These are phyloP conservation scores for Agriopis leucophaearia DNA, from an alignment of 2,888 invertebrate genomes.

Conservation along the genomic window DNA sequence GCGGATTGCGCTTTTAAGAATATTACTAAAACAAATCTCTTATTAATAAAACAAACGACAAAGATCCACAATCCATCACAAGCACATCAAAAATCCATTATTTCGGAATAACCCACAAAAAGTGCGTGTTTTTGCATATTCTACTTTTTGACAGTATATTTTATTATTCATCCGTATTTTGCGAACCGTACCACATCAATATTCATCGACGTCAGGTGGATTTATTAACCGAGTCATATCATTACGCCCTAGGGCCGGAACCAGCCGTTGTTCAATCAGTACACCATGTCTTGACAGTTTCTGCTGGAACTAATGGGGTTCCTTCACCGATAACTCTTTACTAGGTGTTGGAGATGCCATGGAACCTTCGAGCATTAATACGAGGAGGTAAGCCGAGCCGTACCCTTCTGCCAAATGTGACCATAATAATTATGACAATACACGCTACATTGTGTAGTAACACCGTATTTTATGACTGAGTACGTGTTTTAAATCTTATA, in stretches of 20 bases:
- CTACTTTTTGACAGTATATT: slow-evolving; percentile 23
- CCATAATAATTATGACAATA: too few relatives aligned
- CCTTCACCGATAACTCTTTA: too few relatives aligned
- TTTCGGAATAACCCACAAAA: slow-evolving; percentile 4
- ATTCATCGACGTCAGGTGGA: slow-evolving; percentile 72
- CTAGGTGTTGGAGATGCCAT: too few relatives aligned
- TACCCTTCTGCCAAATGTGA: too few relatives aligned
- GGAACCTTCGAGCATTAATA: too few relatives aligned
- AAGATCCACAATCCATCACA: slow-evolving; percentile 8
- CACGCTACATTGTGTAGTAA: too few relatives aligned
- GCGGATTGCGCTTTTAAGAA: background rate
- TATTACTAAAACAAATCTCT: background rate
- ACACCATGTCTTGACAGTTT: background rate
- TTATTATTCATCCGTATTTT: slow-evolving; percentile 29
- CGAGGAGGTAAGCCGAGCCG: too few relatives aligned
- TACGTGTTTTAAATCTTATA: too few relatives aligned
- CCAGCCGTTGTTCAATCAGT: background rate
- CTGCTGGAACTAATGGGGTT: too few relatives aligned
- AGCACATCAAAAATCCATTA: slow-evolving; percentile 27
- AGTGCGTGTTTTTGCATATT: slow-evolving; percentile 13
- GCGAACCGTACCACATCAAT: slow-evolving; percentile 64
- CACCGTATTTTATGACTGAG: too few relatives aligned
- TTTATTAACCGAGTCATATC: slow-evolving; percentile 70
- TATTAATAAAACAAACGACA: slow-evolving; percentile 7
- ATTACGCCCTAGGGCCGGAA: slow-evolving; percentile 51